Conservation (phyloP, 2,113 vertebrate species). For the Argyrosomus japonicus region DNA sequence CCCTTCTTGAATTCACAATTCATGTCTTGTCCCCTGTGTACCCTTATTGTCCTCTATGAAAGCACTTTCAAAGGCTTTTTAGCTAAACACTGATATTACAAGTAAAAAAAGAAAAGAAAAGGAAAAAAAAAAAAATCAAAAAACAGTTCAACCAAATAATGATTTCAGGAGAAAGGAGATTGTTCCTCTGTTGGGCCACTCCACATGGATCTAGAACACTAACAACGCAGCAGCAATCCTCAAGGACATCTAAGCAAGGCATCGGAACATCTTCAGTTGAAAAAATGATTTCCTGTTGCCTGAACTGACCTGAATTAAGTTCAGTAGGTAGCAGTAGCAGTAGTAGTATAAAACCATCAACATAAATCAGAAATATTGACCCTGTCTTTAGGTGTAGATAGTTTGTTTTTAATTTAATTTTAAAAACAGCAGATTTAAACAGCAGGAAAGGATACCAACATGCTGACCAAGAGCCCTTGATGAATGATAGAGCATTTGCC, state of each 20-base stretch:
- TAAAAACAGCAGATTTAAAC: background rate
- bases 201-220: background rate
- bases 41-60: too few relatives aligned
- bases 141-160: background rate
- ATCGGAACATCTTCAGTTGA: background rate
- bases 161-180: background rate
- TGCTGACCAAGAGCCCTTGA: background rate
- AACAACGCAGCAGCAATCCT: background rate
- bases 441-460: background rate
- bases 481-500: conserved; percentile 21
- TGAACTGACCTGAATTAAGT: background rate
- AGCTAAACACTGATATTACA: background rate
- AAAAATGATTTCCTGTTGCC: background rate
- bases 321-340: background rate
- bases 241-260: background rate
- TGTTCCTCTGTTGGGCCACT: background rate
- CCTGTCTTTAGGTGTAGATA: background rate
- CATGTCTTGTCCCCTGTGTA: too few relatives aligned
- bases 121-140: background rate
- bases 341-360: background rate
- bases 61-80: background rate
- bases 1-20: background rate
- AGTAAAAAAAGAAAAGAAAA: background rate
- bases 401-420: too few relatives aligned
- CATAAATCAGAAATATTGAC: background rate